Conservation (phyloP, 35 echinoderm and acorn worm species). For the Ophiothrix spiculata region DNA sequence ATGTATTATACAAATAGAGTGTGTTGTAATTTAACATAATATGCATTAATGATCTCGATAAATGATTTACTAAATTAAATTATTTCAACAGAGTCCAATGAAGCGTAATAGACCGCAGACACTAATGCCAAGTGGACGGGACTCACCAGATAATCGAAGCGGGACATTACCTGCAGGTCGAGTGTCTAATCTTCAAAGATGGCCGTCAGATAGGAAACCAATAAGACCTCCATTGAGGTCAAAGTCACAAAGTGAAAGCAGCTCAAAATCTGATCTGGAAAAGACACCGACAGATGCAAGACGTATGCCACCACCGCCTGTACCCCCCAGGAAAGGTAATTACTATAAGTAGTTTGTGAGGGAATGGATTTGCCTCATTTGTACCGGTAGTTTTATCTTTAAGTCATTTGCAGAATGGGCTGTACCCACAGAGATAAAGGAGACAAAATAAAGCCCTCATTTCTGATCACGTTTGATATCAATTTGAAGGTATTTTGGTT, state of each 20-base stretch:
- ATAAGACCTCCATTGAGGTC: background rate
- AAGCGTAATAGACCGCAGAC: background rate
- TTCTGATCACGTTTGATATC: no score
- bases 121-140: background rate
- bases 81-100: slow-evolving; percentile 37
- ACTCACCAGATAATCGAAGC: background rate
- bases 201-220: slow-evolving; percentile 19
- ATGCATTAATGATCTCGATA: no score
- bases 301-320: slow-evolving; percentile 75
- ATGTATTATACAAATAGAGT: no score
- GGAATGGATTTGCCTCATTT: no score
- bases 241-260: background rate
- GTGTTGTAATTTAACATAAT: no score
- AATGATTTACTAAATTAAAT: no score
- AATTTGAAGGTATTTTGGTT: no score
- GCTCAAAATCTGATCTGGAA: background rate
- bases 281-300: background rate
- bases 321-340: slow-evolving; percentile 83
- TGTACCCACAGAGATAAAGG: no score
- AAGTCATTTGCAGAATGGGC: no score
- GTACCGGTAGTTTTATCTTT: no score
- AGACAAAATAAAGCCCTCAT: no score
- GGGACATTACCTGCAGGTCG: slow-evolving; percentile 14
- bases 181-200: slow-evolving; percentile 7
- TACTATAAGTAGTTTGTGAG: no score